phyloP scores from a whole-genome alignment of 2,797 vertebrate genomes.

The Sylvilagus floridanus region DNA sequence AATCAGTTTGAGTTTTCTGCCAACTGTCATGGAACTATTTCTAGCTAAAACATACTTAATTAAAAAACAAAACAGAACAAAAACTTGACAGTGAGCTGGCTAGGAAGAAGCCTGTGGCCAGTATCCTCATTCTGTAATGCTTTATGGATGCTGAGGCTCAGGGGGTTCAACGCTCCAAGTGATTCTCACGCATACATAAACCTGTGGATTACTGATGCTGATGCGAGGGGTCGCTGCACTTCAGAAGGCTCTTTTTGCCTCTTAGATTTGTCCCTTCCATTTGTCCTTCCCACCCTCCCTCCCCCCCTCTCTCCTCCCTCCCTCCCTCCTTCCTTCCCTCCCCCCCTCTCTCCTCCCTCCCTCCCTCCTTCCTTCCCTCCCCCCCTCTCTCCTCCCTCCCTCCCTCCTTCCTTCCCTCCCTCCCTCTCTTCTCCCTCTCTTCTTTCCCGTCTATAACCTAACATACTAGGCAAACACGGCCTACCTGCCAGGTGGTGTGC shows the following conservation, averaged over 20 bases:
- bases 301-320: no score
- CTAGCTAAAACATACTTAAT: not conserved
- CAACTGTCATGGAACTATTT: not conserved
- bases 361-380: no score
- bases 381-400: no score
- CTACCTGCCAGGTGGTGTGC: not conserved
- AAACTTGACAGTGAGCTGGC: not conserved
- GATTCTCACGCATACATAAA: not conserved
- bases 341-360: no score
- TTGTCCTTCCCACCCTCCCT: no score
- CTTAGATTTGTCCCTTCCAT: not conserved
- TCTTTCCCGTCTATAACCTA: not conserved
- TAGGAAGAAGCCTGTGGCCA: not conserved
- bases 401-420: no score
- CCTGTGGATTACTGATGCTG: not conserved
- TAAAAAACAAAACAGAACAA: not conserved
- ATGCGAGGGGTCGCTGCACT: not conserved
- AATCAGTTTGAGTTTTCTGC: not conserved
- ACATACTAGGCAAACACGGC: not conserved
- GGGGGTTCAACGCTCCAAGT: fast-evolving
- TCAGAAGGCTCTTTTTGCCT: not conserved
- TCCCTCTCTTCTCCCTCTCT: not conserved
- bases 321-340: no score
- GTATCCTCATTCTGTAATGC: not conserved
- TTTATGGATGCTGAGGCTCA: not conserved